phyloP scores from a whole-genome alignment of 2,797 vertebrate species.

The Pseudochromis fuscus region DNA sequence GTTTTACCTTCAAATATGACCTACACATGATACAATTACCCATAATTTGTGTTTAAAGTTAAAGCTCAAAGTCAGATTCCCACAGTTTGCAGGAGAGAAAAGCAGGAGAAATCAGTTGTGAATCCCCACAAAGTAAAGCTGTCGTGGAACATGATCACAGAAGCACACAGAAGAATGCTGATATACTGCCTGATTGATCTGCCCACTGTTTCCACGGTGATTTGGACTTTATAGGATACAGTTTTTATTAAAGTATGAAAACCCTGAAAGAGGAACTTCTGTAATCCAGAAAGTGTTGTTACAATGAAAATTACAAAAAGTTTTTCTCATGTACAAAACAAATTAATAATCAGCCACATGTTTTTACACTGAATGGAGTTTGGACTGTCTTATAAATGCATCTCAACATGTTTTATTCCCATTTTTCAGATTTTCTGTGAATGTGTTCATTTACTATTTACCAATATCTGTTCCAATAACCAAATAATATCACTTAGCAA shows the following conservation, averaged over 20 bases:
- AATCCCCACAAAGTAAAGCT: not conserved
- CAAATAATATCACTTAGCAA: not conserved
- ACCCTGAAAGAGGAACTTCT: too few species aligned
- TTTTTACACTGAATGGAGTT: too few species aligned
- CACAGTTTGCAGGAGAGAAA: conserved; percentile 2
- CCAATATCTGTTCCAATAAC: not conserved
- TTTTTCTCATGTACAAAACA: not conserved
- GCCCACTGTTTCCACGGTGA: not conserved
- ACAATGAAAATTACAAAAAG: too few species aligned
- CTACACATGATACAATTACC: not conserved
- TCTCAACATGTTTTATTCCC: not conserved
- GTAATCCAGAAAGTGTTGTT: too few species aligned
- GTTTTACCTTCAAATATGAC: not conserved
- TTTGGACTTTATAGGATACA: not conserved
- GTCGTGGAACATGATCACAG: not conserved
- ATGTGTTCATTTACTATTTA: not conserved
- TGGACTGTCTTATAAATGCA: not conserved
- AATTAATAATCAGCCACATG: too few species aligned
- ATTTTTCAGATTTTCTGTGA: not conserved
- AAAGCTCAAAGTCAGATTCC: not conserved
- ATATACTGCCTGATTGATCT: conserved; percentile 8
- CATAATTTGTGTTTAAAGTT: not conserved
- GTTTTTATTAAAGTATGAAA: not conserved
- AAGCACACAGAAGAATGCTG: not conserved
- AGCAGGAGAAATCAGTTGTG: too few species aligned